Evolutionary conservation across 2,888 invertebrate genomes (phyloP).

Genomic region (Metacarcinus magister): DNA sequence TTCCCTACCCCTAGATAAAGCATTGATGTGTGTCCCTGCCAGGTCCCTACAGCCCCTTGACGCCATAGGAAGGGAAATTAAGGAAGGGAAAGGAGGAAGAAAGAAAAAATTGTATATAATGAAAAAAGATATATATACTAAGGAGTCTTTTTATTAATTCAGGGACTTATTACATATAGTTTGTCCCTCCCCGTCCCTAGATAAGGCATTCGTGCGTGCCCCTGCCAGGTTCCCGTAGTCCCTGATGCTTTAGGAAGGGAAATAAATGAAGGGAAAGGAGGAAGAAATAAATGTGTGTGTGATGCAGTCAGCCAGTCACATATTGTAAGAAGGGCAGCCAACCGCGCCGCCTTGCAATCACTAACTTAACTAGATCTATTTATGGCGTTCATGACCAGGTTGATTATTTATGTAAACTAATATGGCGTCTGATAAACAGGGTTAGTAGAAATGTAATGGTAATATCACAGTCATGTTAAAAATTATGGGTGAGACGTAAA

Average conservation of each 20-base stretch:
- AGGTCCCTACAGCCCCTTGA: no score
- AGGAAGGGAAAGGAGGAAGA: no score
- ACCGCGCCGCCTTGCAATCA: constrained; percentile 72
- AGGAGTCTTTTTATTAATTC: no score
- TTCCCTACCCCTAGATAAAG: no score
- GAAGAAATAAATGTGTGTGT: constrained; percentile 71
- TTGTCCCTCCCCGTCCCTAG: background rate
- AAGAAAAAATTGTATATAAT: no score
- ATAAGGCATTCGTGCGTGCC: background rate
- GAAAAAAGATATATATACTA: no score
- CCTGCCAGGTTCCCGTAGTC: background rate
- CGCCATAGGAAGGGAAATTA: no score
- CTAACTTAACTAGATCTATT: constrained; percentile 68
- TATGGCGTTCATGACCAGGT: constrained; percentile 57
- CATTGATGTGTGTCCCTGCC: no score
- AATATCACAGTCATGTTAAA: background rate
- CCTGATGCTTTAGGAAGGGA: constrained; percentile 33
- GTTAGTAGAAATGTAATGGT: background rate
- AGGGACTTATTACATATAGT: no score
- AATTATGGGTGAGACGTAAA: background rate
- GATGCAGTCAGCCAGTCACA: constrained; percentile 75
- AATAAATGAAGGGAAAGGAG: background rate
- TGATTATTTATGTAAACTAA: background rate
- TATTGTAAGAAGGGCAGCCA: constrained; percentile 72
- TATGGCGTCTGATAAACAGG: background rate